Conservation (phyloP, 2,113 vertebrate species). For the Motacilla alba region DNA sequence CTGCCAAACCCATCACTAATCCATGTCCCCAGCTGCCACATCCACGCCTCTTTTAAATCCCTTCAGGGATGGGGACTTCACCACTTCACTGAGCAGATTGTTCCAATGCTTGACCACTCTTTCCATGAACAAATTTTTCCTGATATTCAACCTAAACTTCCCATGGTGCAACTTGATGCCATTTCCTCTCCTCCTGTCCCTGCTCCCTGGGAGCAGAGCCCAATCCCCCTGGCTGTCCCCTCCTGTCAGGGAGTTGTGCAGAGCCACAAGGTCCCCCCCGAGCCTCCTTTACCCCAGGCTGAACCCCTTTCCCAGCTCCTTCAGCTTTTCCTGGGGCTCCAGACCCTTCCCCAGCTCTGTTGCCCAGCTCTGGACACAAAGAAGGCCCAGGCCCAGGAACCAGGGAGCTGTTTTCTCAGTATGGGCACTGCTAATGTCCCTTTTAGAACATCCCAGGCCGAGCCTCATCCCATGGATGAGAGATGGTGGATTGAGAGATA, state of each 20-base stretch:
- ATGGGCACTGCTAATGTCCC: background rate
- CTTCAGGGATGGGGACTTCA: background rate
- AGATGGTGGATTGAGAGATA: accelerated
- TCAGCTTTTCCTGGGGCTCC: accelerated
- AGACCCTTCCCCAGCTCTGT: background rate
- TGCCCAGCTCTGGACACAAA: background rate
- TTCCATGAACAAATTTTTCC: background rate
- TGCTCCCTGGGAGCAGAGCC: background rate
- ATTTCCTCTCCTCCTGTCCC: background rate
- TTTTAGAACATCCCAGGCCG: background rate
- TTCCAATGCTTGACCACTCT: background rate
- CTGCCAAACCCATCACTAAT: background rate
- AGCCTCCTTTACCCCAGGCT: background rate
- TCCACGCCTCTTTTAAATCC: background rate
- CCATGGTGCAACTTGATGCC: no score
- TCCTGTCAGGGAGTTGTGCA: background rate
- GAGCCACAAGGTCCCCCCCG: background rate
- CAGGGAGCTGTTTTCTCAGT: background rate
- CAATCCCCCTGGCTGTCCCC: accelerated
- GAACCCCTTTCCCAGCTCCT: background rate
- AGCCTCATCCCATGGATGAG: background rate
- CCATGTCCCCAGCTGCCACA: background rate
- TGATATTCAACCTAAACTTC: background rate
- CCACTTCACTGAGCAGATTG: background rate
- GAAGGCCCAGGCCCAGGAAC: background rate